Conservation (phyloP, 1,140 invertebrate species). For the Drosophila ogumai region DNA sequence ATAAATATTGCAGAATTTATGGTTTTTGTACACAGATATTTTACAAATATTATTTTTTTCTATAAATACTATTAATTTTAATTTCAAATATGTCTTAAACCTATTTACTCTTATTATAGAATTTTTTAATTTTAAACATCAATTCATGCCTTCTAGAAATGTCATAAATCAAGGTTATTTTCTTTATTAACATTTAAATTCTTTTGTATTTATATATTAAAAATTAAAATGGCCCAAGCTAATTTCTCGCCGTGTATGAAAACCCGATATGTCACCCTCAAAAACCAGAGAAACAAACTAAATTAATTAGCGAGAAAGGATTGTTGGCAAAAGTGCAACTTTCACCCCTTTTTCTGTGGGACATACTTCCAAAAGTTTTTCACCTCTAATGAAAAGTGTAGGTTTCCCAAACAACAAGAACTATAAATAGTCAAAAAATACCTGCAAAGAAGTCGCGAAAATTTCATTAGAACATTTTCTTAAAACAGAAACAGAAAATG, state of each 20-base stretch:
- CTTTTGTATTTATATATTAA: not conserved
- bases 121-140: not conserved
- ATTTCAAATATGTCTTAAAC: too few species aligned
- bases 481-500: slow-evolving; percentile 27
- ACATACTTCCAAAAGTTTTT: slow-evolving; percentile 31
- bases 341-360: slow-evolving; percentile 11
- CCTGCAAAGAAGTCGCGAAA: slow-evolving; percentile 18
- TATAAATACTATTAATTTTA: too few species aligned
- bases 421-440: slow-evolving; percentile 50
- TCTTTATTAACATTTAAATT: not conserved
- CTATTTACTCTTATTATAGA: too few species aligned
- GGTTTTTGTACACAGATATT: too few species aligned
- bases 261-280: not conserved
- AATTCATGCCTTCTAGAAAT: not conserved
- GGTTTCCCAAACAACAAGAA: slow-evolving; percentile 21
- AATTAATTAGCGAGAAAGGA: slow-evolving; percentile 55
- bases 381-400: slow-evolving; percentile 40
- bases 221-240: not conserved
- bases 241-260: not conserved
- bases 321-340: slow-evolving; percentile 35
- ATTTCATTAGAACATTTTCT: slow-evolving; percentile 46
- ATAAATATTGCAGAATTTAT: too few species aligned
- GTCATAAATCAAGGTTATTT: not conserved
- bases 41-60: too few species aligned
- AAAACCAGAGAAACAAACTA: slow-evolving; percentile 23